phyloP scores from a whole-genome alignment of 2,797 vertebrate species.

The Poliocrania exsul region DNA sequence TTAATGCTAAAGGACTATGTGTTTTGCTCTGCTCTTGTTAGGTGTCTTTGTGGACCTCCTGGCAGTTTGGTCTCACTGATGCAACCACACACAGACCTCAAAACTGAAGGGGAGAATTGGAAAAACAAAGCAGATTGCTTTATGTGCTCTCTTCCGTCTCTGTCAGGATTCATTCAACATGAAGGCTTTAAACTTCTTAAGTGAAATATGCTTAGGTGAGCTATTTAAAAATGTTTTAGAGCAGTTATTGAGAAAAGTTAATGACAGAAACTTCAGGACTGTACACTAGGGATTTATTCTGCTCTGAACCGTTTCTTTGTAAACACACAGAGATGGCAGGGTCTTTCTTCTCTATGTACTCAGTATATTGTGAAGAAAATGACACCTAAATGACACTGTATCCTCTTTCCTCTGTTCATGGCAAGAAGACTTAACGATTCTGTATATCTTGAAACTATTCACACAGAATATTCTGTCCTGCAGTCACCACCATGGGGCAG shows the following conservation, averaged over 20 bases:
- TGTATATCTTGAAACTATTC: background rate
- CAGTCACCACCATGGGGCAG: background rate
- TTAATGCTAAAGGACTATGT: background rate
- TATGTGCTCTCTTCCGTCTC: conserved; percentile 7
- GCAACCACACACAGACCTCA: background rate
- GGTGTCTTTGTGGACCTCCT: background rate
- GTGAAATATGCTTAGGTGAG: background rate
- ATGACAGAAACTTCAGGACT: background rate
- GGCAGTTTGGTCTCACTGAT: conserved; percentile 14
- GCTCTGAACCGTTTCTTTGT: background rate
- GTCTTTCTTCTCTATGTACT: background rate
- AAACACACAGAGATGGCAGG: background rate
- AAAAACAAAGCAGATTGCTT: conserved; percentile 22
- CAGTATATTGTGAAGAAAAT: background rate
- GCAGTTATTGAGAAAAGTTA: background rate
- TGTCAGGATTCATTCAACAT: background rate
- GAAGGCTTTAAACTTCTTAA: conserved; percentile 6
- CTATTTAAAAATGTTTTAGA: background rate
- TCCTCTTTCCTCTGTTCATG: background rate
- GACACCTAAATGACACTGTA: background rate
- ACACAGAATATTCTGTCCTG: background rate
- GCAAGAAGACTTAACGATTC: background rate
- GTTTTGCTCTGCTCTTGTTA: background rate
- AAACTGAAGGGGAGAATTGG: background rate
- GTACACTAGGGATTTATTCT: background rate